Percentiles rank a stretch among this genome's conserved stretches.
Conservation (phyloP, 2,797 vertebrate genomes). For the Threskiornis aethiopicus region DNA sequence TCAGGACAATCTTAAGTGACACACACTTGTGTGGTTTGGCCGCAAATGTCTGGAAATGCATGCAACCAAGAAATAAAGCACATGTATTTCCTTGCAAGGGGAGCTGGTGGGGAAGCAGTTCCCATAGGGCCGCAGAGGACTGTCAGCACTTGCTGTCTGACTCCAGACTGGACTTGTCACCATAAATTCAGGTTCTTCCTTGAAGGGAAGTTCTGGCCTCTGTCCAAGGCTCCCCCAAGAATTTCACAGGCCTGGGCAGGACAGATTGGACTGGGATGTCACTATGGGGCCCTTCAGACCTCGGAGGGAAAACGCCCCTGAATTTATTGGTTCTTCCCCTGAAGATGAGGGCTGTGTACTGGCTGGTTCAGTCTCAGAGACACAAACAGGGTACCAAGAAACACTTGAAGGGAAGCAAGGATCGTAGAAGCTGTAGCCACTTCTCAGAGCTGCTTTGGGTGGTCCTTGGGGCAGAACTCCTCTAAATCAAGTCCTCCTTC, state of each 20-base stretch:
- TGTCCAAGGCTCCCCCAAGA: not conserved
- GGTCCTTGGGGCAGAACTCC: not conserved
- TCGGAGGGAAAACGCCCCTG: not conserved
- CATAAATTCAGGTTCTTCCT: not conserved
- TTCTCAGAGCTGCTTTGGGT: not conserved
- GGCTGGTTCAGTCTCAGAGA: not conserved
- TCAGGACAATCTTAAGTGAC: not conserved
- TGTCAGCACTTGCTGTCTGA: not conserved
- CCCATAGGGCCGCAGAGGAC: not conserved
- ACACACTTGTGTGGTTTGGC: not conserved
- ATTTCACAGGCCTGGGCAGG: not conserved
- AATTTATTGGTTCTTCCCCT: not conserved
- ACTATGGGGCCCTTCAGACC: not conserved
- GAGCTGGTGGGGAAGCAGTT: not conserved
- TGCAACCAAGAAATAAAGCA: not conserved
- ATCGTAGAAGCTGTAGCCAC: fast-evolving
- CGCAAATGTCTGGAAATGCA: not conserved
- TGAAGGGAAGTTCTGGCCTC: not conserved
- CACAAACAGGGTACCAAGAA: not conserved
- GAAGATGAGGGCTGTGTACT: not conserved
- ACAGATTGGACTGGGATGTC: not conserved
- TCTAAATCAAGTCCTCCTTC: not conserved
- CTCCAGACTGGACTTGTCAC: not conserved
- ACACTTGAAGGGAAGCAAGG: not conserved
- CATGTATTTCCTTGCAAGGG: fast-evolving